Percentiles rank a stretch among this genome's conserved stretches.
Evolutionary conservation across 2,888 invertebrate species (phyloP).

Genomic region (Drosophila subquinaria): DNA sequence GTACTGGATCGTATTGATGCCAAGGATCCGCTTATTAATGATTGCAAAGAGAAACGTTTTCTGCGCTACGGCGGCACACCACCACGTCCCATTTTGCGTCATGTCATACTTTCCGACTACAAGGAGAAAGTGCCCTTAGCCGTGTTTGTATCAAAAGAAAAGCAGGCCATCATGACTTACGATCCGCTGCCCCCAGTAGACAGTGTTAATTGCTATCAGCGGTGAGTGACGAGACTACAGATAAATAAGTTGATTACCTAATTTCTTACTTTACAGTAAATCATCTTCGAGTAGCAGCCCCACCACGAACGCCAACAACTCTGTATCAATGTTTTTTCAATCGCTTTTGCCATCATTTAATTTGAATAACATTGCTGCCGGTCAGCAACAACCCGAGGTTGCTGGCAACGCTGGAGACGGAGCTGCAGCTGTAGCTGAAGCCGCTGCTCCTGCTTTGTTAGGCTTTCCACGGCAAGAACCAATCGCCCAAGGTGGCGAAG

Average conservation of each 20-base stretch:
- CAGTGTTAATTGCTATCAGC: constrained; percentile 90
- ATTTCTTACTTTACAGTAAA: constrained; percentile 68
- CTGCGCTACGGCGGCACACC: constrained; percentile 82
- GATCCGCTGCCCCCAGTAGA: constrained; percentile 93
- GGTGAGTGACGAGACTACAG: constrained; percentile 75
- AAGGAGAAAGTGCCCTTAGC: constrained; percentile 86
- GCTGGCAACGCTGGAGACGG: constrained; percentile 33
- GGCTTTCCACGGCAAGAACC: constrained; percentile 12
- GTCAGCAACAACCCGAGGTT: constrained; percentile 50
- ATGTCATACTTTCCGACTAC: constrained; percentile 86
- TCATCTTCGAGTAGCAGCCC: constrained; percentile 83
- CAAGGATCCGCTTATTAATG: constrained; percentile 88
- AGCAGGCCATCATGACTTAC: constrained; percentile 88
- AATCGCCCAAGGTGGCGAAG: constrained; percentile 53
- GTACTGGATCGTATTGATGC: constrained; percentile 89
- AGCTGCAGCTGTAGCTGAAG: constrained; percentile 19
- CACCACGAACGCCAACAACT: constrained; percentile 78
- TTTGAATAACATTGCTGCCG: constrained; percentile 70
- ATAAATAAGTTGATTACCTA: background rate
- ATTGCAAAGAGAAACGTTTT: constrained; percentile 87
- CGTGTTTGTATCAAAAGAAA: constrained; percentile 84
- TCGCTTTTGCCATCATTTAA: constrained; percentile 91
- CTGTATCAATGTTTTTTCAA: constrained; percentile 89
- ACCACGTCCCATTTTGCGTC: constrained; percentile 84
- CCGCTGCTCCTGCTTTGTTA: constrained; percentile 5